Evolutionary conservation across 2,113 vertebrate genomes (phyloP), one percentile per base, ranked within the genome.

Genomic region (Chaetops frenatus): DNA sequence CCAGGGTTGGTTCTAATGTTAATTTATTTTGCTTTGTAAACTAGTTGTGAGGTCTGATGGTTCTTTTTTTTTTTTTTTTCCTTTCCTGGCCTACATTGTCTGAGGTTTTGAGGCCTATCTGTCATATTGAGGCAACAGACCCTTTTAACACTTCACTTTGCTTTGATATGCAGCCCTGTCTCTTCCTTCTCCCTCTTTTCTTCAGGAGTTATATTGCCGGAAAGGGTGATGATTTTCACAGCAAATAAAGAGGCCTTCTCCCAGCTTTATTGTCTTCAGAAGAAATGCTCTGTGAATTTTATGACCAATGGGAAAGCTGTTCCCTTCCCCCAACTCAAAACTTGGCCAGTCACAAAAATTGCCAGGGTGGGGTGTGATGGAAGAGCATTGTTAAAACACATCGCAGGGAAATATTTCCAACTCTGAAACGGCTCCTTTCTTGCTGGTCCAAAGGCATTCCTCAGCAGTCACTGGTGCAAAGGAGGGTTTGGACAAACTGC

Each of bases 151-250:
- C 98, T 97, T 98, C 94, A 12, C 61, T 93, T 97, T 70, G 97
- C 98, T 99, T 99, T 99, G 99, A 99, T 99, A 99, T 99, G 98
- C 98, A 98, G 88, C 93, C 97, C 85, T 73, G 96, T 96, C 97
- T 97, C 97, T 98, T 98, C 98, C 98, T 98, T 97, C 95, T 97
- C 84, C 85, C 95, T 97, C 95, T 85, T 97, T 98, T 98, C 98
- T 98, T 97, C 90, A 74, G 96, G 96, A 97, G 97, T 98, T 99
- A 98, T 98, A 98, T 98, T 98, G 96, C 98, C 96, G 97, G 98
- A 98, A 98, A 98, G 97, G 98, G 98, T 98, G 98, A 97, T 91
- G 92, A 97, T 98, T 98, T 99, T 99, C 98, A 99, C 98, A 99
- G 98, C 98, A 98, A 98, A 98, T 97, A 98, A 98, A 98, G 94